phyloP scores from a whole-genome alignment of 2,888 invertebrate species.

The Doris montereyensis region DNA sequence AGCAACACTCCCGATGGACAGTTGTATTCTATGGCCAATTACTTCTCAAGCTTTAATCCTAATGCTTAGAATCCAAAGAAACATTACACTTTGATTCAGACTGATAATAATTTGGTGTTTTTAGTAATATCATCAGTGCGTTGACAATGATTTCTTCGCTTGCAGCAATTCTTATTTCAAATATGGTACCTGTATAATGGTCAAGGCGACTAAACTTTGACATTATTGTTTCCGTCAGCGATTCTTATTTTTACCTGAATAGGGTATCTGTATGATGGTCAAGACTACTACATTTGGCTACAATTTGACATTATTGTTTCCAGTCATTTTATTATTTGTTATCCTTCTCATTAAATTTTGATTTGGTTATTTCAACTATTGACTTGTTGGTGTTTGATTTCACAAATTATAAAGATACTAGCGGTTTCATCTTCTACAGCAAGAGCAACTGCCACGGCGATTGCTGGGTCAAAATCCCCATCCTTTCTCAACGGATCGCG shows the following conservation, averaged over 20 bases:
- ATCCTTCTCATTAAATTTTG: conserved; percentile 6
- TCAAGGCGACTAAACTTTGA: conserved; percentile 17
- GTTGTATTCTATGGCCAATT: too few species aligned
- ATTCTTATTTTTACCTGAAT: too few species aligned
- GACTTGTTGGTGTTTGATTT: conserved; percentile 22
- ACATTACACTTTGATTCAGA: conserved; percentile 21
- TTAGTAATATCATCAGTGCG: conserved; percentile 17
- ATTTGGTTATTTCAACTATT: conserved; percentile 25
- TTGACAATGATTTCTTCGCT: conserved; percentile 21
- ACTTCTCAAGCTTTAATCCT: too few species aligned
- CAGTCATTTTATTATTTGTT: conserved; percentile 17
- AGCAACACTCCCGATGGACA: too few species aligned
- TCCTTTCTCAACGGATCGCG: too few species aligned
- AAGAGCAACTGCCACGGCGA: too few species aligned
- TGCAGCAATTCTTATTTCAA: conserved; percentile 23
- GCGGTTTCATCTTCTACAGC: too few species aligned
- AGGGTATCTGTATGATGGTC: too few species aligned
- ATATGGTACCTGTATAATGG: conserved; percentile 21
- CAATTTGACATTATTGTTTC: conserved; percentile 28
- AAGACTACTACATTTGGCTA: too few species aligned
- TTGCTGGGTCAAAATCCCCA: too few species aligned
- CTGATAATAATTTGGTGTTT: conserved; percentile 12
- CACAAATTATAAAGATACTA: background rate
- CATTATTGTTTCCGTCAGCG: too few species aligned
- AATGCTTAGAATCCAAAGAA: too few species aligned